These are phyloP conservation scores for Actinostola sp. DNA, from an alignment of 92 coral and sea anemone genomes.

Conservation along the genomic window DNA sequence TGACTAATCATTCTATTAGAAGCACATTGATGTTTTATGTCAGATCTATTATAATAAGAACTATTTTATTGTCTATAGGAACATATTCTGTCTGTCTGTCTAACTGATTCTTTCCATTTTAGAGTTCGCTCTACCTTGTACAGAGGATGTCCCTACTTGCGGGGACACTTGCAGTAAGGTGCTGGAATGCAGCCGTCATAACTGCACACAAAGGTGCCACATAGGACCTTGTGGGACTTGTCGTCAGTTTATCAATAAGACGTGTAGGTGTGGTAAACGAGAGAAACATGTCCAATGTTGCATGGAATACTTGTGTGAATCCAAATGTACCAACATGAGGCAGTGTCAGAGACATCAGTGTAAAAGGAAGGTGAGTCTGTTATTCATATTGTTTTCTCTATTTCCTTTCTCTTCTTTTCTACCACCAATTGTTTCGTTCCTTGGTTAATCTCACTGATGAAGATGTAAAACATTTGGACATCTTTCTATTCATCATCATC, in stretches of 20 bases:
- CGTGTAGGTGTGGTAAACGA: conserved; percentile 89
- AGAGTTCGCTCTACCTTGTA: conserved; percentile 85
- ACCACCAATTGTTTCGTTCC: too few relatives aligned
- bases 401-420: too few relatives aligned
- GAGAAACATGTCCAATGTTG: conserved; percentile 87
- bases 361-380: conserved; percentile 73
- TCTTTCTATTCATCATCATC: too few relatives aligned
- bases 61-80: too few relatives aligned
- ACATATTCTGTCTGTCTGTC: too few relatives aligned
- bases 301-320: conserved; percentile 82
- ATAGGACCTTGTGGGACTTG: conserved; percentile 89
- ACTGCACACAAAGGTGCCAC: conserved; percentile 90
- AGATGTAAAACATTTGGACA: too few relatives aligned
- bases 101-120: conserved; percentile 10
- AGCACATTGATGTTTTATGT: neutral
- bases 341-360: conserved; percentile 93
- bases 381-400: neutral
- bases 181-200: conserved; percentile 84
- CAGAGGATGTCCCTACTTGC: conserved; percentile 90
- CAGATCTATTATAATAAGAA: too few relatives aligned
- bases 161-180: conserved; percentile 90
- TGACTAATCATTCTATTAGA: neutral
- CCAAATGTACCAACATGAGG: conserved; percentile 80
- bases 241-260: conserved; percentile 82
- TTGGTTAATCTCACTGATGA: too few relatives aligned